phyloP scores from a whole-genome alignment of 2,797 vertebrate species.

The Gadopsis bispinosus region DNA sequence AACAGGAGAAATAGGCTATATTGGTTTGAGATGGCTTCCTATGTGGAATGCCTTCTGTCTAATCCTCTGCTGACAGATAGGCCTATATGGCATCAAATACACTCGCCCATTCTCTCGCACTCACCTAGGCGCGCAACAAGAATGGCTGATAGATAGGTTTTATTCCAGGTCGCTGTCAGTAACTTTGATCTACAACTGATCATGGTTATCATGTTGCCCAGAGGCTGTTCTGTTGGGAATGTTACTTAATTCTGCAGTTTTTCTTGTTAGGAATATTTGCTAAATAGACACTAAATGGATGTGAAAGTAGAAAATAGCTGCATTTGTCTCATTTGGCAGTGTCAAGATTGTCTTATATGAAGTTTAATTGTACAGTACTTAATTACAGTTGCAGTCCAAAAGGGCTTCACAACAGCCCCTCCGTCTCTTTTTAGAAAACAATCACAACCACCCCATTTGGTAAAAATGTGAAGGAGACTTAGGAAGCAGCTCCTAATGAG shows the following conservation, averaged over 20 bases:
- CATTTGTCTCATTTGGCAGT: constrained; percentile 10
- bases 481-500: background rate
- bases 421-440: background rate
- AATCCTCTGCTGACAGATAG: constrained; percentile 90
- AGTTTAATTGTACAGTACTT: background rate
- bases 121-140: constrained; percentile 56
- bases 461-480: background rate
- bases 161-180: constrained; percentile 72
- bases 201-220: constrained; percentile 53
- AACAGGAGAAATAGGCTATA: constrained; percentile 83
- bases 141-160: constrained; percentile 75
- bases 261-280: constrained; percentile 35
- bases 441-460: background rate
- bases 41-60: constrained; percentile 84
- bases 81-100: constrained; percentile 80
- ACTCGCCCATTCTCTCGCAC: constrained; percentile 70
- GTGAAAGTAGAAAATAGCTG: constrained; percentile 2
- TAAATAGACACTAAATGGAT: constrained; percentile 35
- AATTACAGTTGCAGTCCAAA: constrained; percentile 6
- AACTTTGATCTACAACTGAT: constrained; percentile 71
- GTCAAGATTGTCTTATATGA: constrained; percentile 13
- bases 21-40: constrained; percentile 85
- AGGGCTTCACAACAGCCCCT: background rate
- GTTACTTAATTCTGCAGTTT: constrained; percentile 38
- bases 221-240: constrained; percentile 27